phyloP scores from a whole-genome alignment of 2,113 vertebrate species.

The Petaurus breviceps region DNA sequence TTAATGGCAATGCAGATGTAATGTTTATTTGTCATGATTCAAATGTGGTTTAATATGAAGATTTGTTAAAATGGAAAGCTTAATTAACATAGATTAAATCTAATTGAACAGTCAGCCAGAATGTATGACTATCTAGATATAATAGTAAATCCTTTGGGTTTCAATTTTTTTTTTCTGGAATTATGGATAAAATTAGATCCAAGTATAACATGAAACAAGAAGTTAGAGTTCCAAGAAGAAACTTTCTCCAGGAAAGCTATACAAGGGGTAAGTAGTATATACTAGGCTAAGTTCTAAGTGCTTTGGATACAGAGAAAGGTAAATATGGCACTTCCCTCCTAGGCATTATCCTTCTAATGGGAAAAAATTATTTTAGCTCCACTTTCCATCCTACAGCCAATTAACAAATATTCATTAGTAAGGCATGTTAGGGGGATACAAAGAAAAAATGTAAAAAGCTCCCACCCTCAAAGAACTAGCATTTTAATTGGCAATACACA shows the following conservation, averaged over 20 bases:
- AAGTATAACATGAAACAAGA: constrained; percentile 49
- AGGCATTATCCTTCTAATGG: not conserved
- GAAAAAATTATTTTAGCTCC: not conserved
- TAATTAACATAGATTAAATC: constrained; percentile 77
- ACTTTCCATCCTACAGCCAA: not conserved
- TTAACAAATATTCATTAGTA: not conserved
- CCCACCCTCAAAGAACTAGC: not conserved
- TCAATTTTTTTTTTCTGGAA: constrained; percentile 53
- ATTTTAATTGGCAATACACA: not conserved
- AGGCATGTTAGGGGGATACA: not conserved
- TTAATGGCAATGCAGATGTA: constrained; percentile 68
- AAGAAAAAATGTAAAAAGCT: not conserved
- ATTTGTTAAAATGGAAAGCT: constrained; percentile 72
- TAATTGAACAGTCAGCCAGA: constrained; percentile 67
- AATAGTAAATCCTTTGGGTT: constrained; percentile 65
- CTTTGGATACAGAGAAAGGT: not conserved
- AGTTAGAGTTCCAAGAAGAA: constrained; percentile 7
- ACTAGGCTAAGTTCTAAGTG: not conserved
- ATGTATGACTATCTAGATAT: constrained; percentile 44
- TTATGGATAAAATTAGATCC: constrained; percentile 50
- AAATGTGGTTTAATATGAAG: constrained; percentile 68
- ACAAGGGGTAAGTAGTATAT: not conserved
- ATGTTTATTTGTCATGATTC: constrained; percentile 73
- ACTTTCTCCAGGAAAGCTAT: not conserved
- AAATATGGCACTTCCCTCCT: not conserved